Evolutionary conservation across 1,140 invertebrate genomes (phyloP).

Genomic region (Sesamia nonagrioides): DNA sequence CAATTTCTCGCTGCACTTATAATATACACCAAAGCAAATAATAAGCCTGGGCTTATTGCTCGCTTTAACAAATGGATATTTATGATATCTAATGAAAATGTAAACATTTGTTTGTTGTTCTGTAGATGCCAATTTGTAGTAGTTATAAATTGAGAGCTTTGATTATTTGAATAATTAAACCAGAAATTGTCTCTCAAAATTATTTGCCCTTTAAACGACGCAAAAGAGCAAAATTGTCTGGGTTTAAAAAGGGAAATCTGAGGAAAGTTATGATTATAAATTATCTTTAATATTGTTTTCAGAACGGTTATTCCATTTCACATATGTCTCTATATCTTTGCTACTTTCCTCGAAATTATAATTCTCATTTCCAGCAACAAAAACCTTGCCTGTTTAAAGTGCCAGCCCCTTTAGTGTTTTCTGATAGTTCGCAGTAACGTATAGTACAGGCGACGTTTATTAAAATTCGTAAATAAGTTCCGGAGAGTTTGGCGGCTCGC

Average conservation of each 20-base stretch:
- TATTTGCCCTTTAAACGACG: background rate
- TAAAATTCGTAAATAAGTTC: conserved; percentile 45
- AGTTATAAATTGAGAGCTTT: no score
- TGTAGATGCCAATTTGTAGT: no score
- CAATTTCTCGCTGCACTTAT: no score
- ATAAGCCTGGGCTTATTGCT: no score
- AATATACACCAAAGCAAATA: no score
- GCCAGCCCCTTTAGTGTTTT: background rate
- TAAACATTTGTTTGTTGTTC: no score
- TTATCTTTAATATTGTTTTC: conserved; percentile 3
- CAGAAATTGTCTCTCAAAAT: no score
- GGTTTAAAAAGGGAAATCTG: background rate
- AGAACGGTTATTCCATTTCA: conserved; percentile 11
- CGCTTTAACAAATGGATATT: no score
- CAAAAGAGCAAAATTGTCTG: background rate
- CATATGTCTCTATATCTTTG: background rate
- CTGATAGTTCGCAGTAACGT: conserved; percentile 11
- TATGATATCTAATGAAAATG: no score
- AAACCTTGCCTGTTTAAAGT: background rate
- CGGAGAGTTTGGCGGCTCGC: conserved; percentile 31
- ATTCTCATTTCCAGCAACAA: background rate
- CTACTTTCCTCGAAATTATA: background rate
- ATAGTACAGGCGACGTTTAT: conserved; percentile 29
- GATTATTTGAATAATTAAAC: no score
- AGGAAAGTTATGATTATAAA: background rate